phyloP scores from a whole-genome alignment of 2,113 vertebrate genomes.

The Dromiciops gliroides region DNA sequence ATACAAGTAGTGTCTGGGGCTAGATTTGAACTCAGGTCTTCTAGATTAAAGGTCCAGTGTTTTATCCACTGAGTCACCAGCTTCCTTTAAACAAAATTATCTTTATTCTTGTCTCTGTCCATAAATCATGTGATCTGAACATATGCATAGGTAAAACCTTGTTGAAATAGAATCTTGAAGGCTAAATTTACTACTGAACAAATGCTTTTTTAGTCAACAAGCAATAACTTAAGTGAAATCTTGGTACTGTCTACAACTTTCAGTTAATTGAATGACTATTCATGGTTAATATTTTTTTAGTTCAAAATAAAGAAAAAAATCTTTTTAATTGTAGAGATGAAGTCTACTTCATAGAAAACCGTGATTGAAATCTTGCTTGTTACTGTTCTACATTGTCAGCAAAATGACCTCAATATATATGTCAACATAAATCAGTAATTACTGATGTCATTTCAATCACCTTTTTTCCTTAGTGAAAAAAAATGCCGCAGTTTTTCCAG shows the following conservation, averaged over 20 bases:
- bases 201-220: neutral
- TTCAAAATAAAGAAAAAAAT: neutral
- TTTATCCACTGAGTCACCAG: neutral
- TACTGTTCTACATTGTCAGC: too few species aligned
- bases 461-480: neutral
- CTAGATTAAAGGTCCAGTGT: neutral
- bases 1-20: too few species aligned
- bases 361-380: too few species aligned
- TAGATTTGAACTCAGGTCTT: neutral
- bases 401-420: neutral
- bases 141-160: neutral
- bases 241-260: neutral
- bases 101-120: neutral
- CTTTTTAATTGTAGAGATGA: neutral
- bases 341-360: neutral
- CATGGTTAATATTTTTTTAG: neutral
- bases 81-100: neutral
- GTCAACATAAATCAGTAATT: neutral
- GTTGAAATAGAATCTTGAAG: neutral
- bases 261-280: neutral
- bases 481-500: neutral
- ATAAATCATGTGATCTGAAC: neutral
- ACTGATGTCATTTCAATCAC: neutral
- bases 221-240: neutral
- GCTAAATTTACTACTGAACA: neutral